phyloP scores from a whole-genome alignment of 2,797 vertebrate genomes.

The Leptatherina wallacei region DNA sequence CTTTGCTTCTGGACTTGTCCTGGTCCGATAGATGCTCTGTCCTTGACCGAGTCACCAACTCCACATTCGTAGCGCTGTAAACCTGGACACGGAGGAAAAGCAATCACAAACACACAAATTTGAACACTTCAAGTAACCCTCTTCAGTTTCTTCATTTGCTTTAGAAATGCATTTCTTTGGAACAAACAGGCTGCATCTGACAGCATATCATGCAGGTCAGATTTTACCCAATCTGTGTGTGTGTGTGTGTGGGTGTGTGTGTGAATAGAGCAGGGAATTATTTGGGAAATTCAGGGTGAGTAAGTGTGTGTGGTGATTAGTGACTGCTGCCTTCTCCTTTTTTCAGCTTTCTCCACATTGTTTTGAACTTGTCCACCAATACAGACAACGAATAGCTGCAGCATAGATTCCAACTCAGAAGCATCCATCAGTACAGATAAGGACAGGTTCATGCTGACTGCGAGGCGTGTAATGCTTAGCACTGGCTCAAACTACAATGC shows the following conservation, averaged over 20 bases:
- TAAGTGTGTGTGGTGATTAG: background rate
- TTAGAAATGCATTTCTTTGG: background rate
- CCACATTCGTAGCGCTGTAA: slow-evolving; percentile 95
- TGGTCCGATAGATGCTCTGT: slow-evolving; percentile 96
- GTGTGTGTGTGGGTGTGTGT: background rate
- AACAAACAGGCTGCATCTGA: background rate
- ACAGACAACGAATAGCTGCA: background rate
- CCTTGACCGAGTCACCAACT: slow-evolving; percentile 93
- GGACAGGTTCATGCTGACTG: background rate
- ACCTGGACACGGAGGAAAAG: slow-evolving; percentile 80
- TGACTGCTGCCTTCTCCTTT: background rate
- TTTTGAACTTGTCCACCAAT: background rate
- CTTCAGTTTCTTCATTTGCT: background rate
- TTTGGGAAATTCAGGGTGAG: no score
- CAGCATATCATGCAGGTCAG: background rate
- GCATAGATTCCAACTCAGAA: background rate
- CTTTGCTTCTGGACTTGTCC: slow-evolving; percentile 96
- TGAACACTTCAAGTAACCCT: background rate
- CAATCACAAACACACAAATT: background rate
- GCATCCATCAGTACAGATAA: background rate
- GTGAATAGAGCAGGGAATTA: no score
- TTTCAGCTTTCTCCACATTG: background rate
- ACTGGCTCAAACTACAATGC: no score
- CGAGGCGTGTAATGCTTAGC: no score
- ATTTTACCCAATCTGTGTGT: background rate